Evolutionary conservation across 1,140 invertebrate species (phyloP).

Genomic region (Ceratosolen fusciceps): DNA sequence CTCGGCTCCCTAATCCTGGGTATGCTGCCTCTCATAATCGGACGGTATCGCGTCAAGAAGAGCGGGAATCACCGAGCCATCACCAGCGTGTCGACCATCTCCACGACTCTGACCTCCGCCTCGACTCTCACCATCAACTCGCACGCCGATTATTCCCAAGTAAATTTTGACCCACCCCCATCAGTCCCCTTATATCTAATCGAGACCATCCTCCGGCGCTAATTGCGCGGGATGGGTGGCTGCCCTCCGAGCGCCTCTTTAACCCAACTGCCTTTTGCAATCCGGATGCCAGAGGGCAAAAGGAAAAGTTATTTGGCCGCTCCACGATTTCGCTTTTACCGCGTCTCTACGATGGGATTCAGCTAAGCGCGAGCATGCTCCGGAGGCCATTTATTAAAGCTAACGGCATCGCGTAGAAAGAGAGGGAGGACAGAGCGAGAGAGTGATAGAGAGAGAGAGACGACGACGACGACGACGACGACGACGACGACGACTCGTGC

Average conservation of each 20-base stretch:
- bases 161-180: slow-evolving; percentile 41
- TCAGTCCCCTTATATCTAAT: not conserved
- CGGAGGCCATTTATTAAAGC: not conserved
- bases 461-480: not conserved
- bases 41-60: slow-evolving; percentile 62
- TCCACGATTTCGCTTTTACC: not conserved
- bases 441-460: not conserved
- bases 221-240: no score
- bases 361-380: not conserved
- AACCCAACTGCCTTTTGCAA: not conserved
- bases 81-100: slow-evolving; percentile 59
- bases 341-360: not conserved
- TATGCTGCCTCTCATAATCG: slow-evolving; percentile 72
- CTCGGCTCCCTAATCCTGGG: slow-evolving; percentile 72
- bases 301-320: not conserved
- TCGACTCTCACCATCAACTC: slow-evolving; percentile 57
- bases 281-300: not conserved
- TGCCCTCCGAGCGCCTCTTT: no score
- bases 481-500: not conserved
- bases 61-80: slow-evolving; percentile 57
- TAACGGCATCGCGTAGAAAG: no score
- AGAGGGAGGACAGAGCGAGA: no score
- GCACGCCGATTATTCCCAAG: slow-evolving; percentile 51
- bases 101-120: slow-evolving; percentile 58
- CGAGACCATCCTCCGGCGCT: no score